Base-by-base conservation (phyloP, 2,113 vertebrate genomes). In the Pseudorhombus dupliciocellatus region DNA sequence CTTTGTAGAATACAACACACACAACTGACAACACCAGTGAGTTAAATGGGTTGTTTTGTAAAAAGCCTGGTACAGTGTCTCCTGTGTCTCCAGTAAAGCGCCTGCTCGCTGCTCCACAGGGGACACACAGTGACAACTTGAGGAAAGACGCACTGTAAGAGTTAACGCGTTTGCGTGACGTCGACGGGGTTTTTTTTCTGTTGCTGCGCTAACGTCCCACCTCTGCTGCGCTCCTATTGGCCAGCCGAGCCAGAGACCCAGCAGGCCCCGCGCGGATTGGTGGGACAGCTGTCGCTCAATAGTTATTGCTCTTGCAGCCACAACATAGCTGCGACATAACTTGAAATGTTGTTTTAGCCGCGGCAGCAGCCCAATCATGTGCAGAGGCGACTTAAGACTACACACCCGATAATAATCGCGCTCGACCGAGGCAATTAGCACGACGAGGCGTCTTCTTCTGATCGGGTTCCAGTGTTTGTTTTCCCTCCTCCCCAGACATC, bases 241-340 rank as follows among this genome's bases (percentile, higher is more conserved):
- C 72, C 84, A 77, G 60, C n/a, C 25, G 46, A 24, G 48, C 62
- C 77, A 73, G 67, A 79, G 52, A 21, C 72, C 83, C 77, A 54
- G 70, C 82, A 85, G 46, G 81, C 76, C 65, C 28, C 57, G 52
- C 84, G 30, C 31, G 66, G 89, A 92, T 92, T 93, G 92, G 93
- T 55, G 70, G 4, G 60, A 64, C 34, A 42, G 52, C 79, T 90
- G 91, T 87, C 92, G 88, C 70, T 93, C 85, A 83, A 88, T 80
- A 91, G 92, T 93, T 91, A 79, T 81, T 72, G 84, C 87, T 88
- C 82, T 77, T 79, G 70, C 85, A 80, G 87, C 76, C 85, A 91
- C 87, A 92, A 90, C 90, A 90, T 67, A 79, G 84, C 92, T 92
- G 90, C 92, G 90, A 93, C 91, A 92, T 54, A 86, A 91, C 70